Conservation (phyloP, 2,888 invertebrate species). For the Formica aserva region DNA sequence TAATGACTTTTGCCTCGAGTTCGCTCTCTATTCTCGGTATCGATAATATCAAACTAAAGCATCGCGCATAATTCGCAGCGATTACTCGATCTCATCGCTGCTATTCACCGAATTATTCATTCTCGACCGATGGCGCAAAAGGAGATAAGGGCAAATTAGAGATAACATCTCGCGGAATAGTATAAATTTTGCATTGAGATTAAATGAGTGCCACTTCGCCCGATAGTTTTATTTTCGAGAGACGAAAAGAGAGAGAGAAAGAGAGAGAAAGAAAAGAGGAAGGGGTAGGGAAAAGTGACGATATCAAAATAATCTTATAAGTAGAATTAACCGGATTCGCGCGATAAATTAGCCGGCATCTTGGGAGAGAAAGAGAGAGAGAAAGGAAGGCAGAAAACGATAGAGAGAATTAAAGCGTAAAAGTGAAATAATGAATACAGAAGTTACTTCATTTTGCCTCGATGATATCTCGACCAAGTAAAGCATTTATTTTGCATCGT, state of each 20-base stretch:
- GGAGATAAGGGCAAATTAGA: slow-evolving; percentile 50
- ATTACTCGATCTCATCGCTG: slow-evolving; percentile 37
- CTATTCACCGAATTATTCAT: slow-evolving; percentile 2
- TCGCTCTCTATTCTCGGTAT: background rate
- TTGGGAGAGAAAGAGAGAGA: background rate
- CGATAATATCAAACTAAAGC: slow-evolving; percentile 53
- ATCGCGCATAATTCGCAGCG: slow-evolving; percentile 50
- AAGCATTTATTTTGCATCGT: slow-evolving; percentile 33
- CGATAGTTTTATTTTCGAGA: slow-evolving; percentile 22
- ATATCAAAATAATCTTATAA: slow-evolving; percentile 38
- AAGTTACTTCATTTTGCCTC: slow-evolving; percentile 6
- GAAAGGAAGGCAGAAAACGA: slow-evolving; percentile 10
- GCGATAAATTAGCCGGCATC: slow-evolving; percentile 37
- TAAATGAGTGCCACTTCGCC: slow-evolving; percentile 49
- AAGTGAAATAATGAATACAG: slow-evolving; percentile 33
- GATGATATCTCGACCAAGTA: slow-evolving; percentile 29
- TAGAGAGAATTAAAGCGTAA: slow-evolving; percentile 22
- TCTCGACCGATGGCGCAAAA: slow-evolving; percentile 45
- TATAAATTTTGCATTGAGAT: slow-evolving; percentile 62
- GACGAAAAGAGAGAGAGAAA: background rate
- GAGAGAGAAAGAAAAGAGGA: too few relatives aligned
- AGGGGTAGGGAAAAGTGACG: background rate
- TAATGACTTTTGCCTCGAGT: slow-evolving; percentile 28
- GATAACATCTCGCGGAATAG: slow-evolving; percentile 55
- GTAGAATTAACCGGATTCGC: slow-evolving; percentile 46